A percentile compares a stretch with the other conserved stretches of the same genome.
Evolutionary conservation across 2,888 invertebrate species (phyloP).

Genomic region (Panzeria rudis): DNA sequence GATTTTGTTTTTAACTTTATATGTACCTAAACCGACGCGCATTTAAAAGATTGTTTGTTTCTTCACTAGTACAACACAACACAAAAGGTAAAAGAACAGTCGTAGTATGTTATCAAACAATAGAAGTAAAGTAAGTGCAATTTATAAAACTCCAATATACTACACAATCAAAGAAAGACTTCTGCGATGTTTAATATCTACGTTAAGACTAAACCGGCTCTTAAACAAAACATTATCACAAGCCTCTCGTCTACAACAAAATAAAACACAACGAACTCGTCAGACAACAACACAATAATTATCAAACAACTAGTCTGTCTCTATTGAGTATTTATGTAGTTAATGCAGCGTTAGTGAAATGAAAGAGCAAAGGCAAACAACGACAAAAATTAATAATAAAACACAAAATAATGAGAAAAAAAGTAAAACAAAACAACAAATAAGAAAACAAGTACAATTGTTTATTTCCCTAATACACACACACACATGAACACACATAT

Average conservation of each 20-base stretch:
- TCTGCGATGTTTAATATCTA: conserved; percentile 67
- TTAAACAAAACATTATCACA: conserved; percentile 66
- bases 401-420: background rate
- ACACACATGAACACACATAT: background rate
- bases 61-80: conserved; percentile 5
- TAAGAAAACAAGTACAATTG: conserved; percentile 51
- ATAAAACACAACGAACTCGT: conserved; percentile 59
- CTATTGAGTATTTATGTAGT: conserved; percentile 18
- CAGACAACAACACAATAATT: conserved; percentile 55
- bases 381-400: conserved; percentile 33
- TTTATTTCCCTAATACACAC: conserved; percentile 38
- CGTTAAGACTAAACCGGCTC: conserved; percentile 73
- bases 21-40: conserved; percentile 68
- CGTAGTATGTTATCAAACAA: conserved; percentile 37
- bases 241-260: conserved; percentile 55
- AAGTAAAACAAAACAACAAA: conserved; percentile 24
- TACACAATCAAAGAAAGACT: conserved; percentile 42
- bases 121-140: conserved; percentile 11
- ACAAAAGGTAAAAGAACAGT: conserved; percentile 16
- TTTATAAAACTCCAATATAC: conserved; percentile 11
- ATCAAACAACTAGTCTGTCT: conserved; percentile 12
- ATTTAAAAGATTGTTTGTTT: conserved; percentile 33
- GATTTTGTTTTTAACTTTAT: conserved; percentile 40
- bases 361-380: conserved; percentile 57
- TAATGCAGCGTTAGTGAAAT: conserved; percentile 49